Conservation (phyloP, 2,113 vertebrate species). For the Laticauda laticaudata region DNA sequence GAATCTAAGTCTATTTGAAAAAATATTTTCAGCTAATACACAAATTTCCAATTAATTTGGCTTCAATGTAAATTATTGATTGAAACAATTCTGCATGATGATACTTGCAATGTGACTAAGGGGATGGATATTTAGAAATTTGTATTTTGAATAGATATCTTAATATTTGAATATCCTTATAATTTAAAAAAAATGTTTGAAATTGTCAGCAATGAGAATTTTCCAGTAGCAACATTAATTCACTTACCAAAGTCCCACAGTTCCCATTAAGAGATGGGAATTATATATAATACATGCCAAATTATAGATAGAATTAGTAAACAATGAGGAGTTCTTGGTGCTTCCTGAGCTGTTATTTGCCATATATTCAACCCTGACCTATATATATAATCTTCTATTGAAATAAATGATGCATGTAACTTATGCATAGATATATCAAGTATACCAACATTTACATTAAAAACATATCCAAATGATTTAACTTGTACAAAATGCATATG, state of each 20-base stretch:
- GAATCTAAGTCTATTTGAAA: conserved; percentile 28
- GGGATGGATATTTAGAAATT: conserved; percentile 28
- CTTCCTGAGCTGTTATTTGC: neutral
- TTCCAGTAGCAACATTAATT: neutral
- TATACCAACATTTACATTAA: neutral
- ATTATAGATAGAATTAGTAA: neutral
- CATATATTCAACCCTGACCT: neutral
- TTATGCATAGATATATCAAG: neutral
- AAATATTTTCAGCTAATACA: conserved; percentile 48
- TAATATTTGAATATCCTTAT: neutral
- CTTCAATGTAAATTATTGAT: conserved; percentile 45
- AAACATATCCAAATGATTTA: too few species aligned
- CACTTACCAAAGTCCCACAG: neutral
- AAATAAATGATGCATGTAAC: neutral
- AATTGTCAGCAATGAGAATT: conserved; percentile 8
- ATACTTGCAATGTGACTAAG: conserved; percentile 39
- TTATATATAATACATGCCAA: neutral
- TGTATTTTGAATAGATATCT: neutral
- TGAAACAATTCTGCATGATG: conserved; percentile 41
- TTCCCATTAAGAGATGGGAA: neutral
- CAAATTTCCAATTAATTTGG: conserved; percentile 52
- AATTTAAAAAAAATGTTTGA: conserved; percentile 1
- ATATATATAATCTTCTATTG: neutral
- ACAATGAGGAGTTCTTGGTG: neutral
- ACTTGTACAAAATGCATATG: neutral